phyloP scores from a whole-genome alignment of 1,140 invertebrate genomes.

The Fopius arisanus region DNA sequence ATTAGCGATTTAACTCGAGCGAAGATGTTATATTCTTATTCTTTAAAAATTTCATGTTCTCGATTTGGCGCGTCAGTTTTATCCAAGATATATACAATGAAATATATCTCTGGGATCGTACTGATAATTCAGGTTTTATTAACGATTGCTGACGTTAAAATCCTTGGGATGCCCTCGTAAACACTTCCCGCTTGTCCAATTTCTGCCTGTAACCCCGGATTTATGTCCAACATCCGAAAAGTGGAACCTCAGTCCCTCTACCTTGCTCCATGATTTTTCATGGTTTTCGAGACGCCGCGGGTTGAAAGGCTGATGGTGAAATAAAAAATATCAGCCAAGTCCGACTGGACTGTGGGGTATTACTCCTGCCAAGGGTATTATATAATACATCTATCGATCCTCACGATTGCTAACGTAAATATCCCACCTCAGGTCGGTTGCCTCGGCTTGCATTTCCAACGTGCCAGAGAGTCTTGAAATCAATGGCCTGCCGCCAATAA shows the following conservation, averaged over 20 bases:
- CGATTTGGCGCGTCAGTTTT: too few species aligned
- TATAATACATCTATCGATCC: slow-evolving; percentile 3
- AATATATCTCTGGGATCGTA: too few species aligned
- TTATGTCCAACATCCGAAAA: slow-evolving; percentile 37
- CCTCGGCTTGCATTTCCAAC: slow-evolving; percentile 2
- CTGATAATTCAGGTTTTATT: too few species aligned
- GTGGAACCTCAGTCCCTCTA: slow-evolving; percentile 21
- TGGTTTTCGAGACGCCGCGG: slow-evolving; percentile 31
- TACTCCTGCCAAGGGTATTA: background rate
- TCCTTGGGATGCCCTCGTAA: background rate
- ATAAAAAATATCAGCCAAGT: background rate
- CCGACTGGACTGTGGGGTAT: background rate
- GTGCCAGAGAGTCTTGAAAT: background rate
- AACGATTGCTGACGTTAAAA: background rate
- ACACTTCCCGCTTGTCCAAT: background rate
- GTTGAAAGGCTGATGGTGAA: background rate
- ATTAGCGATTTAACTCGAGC: too few species aligned
- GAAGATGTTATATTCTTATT: too few species aligned
- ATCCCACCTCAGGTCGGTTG: background rate
- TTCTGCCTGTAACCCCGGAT: slow-evolving; percentile 34
- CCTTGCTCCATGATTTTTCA: slow-evolving; percentile 46
- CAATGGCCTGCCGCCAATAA: slow-evolving; percentile 12
- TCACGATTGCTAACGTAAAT: slow-evolving; percentile 1
- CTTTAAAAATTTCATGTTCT: too few species aligned
- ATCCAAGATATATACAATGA: too few species aligned